Evolutionary conservation across 2,797 vertebrate genomes (phyloP).

Genomic region (Acipenser oxyrinchus): DNA sequence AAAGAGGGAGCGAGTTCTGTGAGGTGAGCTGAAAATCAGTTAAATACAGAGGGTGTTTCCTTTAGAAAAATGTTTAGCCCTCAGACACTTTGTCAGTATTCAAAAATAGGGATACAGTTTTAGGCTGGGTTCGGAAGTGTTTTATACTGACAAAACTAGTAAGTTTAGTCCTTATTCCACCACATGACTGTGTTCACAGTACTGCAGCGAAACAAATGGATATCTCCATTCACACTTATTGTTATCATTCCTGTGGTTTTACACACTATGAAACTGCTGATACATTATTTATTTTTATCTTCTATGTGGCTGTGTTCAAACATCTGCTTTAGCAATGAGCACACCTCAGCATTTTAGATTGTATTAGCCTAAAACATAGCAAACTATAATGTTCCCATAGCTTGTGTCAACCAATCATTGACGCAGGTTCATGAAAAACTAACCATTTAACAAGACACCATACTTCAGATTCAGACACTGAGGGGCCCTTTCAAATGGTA

Average conservation of each 20-base stretch:
- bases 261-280: conserved; percentile 43
- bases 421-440: conserved; percentile 46
- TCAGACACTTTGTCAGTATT: conserved; percentile 6
- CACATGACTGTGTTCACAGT: neutral
- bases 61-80: too few species aligned
- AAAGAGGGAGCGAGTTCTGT: too few species aligned
- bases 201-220: neutral
- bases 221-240: conserved; percentile 28
- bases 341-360: conserved; percentile 53
- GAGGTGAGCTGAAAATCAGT: too few species aligned
- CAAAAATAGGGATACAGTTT: conserved; percentile 26
- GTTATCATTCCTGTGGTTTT: conserved; percentile 20
- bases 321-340: conserved; percentile 20
- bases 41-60: too few species aligned
- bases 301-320: conserved; percentile 36
- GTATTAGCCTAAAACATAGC: conserved; percentile 44
- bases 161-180: neutral
- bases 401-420: conserved; percentile 33
- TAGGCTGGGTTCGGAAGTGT: conserved; percentile 19
- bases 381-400: conserved; percentile 42
- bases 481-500: conserved; percentile 58
- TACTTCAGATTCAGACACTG: conserved; percentile 48
- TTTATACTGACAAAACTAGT: neutral
- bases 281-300: conserved; percentile 40
- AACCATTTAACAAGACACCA: conserved; percentile 55